phyloP scores from a whole-genome alignment of 2,888 invertebrate genomes.

The Drosophila trichaetosa region DNA sequence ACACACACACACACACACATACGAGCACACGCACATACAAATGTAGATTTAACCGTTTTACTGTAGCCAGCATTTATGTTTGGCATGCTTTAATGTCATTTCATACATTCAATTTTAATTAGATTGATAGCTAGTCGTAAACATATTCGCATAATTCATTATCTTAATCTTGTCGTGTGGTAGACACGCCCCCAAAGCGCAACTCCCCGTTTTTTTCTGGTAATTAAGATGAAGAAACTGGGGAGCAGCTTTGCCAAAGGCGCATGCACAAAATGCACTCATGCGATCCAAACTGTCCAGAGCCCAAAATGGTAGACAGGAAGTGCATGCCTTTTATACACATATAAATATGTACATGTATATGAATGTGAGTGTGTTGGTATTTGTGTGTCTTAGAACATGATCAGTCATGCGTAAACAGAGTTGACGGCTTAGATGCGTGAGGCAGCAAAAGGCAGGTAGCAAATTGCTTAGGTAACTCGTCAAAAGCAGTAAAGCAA shows the following conservation, averaged over 20 bases:
- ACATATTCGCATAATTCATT: conserved; percentile 75
- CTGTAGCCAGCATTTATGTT: conserved; percentile 19
- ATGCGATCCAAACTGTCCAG: conserved; percentile 48
- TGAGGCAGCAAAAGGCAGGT: conserved; percentile 54
- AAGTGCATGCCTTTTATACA: conserved; percentile 48
- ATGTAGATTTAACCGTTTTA: background rate
- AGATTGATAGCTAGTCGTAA: conserved; percentile 52
- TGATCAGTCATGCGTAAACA: conserved; percentile 73
- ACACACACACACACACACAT: background rate
- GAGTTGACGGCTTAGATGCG: conserved; percentile 56
- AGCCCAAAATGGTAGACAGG: conserved; percentile 71
- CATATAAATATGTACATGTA: background rate
- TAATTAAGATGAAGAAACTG: conserved; percentile 56
- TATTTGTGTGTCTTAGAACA: conserved; percentile 60
- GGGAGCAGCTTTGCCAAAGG: conserved; percentile 20
- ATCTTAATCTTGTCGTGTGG: conserved; percentile 68
- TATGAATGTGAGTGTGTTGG: conserved; percentile 13
- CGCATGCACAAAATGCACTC: conserved; percentile 56
- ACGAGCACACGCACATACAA: conserved; percentile 1
- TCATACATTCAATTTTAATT: conserved; percentile 46
- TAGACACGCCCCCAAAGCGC: conserved; percentile 5
- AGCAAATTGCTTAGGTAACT: conserved; percentile 46
- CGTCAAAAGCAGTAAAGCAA: conserved; percentile 42
- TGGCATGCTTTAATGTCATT: conserved; percentile 43
- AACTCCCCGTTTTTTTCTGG: conserved; percentile 22